Conservation (phyloP, 1,140 invertebrate genomes). For the Nymphalis io region DNA sequence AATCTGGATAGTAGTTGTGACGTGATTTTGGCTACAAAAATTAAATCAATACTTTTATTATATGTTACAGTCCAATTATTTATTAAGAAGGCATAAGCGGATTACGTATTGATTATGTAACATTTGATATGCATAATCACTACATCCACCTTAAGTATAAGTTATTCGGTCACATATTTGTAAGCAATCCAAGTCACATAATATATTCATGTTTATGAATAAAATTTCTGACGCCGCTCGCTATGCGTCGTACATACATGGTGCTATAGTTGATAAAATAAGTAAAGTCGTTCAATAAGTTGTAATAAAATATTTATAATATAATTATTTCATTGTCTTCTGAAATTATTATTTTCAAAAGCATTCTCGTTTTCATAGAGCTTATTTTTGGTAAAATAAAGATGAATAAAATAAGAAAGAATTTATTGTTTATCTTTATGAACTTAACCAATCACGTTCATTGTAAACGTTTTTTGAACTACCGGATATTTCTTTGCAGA, state of each 20-base stretch:
- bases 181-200: conserved; percentile 23
- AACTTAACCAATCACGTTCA: conserved; percentile 47
- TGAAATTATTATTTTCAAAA: no score
- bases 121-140: conserved; percentile 17
- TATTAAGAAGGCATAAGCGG: conserved; percentile 12
- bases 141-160: conserved; percentile 13
- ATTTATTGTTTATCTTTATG: conserved; percentile 25
- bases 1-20: no score
- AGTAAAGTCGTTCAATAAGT: no score
- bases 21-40: no score
- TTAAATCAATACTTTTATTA: no score
- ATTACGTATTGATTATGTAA: conserved; percentile 23
- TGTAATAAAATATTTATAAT: no score
- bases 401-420: not conserved
- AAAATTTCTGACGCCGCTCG: conserved; percentile 5
- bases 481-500: conserved; percentile 56
- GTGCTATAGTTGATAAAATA: not conserved
- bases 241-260: not conserved
- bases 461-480: conserved; percentile 43
- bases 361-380: no score
- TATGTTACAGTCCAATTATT: conserved; percentile 8
- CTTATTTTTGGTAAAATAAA: not conserved
- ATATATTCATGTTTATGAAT: conserved; percentile 24
- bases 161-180: conserved; percentile 25
- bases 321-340: no score